These are phyloP conservation scores for Rhagoletis pomonella DNA, from an alignment of 1,140 invertebrate genomes.

Conservation along the genomic window DNA sequence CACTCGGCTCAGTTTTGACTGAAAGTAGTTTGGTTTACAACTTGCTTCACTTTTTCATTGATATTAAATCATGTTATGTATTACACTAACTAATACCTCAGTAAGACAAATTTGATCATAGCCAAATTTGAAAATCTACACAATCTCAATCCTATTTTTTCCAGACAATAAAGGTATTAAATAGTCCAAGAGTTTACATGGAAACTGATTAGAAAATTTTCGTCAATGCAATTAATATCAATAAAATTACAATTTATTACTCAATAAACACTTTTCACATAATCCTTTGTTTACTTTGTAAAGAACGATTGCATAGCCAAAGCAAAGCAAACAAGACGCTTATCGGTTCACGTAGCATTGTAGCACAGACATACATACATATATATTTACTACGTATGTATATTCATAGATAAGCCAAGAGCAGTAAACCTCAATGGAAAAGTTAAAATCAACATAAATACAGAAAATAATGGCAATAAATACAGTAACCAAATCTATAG, in stretches of 20 bases:
- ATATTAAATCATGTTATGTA: too few relatives aligned
- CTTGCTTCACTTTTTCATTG: too few relatives aligned
- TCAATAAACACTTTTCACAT: slow-evolving; percentile 51
- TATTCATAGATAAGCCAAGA: background rate
- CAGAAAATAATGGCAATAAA: slow-evolving; percentile 35
- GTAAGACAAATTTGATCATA: too few relatives aligned
- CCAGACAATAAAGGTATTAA: background rate
- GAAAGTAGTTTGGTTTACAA: too few relatives aligned
- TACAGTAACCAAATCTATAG: background rate
- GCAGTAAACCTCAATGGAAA: slow-evolving; percentile 23
- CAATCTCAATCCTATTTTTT: too few relatives aligned
- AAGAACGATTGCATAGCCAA: background rate
- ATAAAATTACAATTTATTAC: slow-evolving; percentile 52
- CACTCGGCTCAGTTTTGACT: too few relatives aligned
- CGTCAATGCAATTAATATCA: slow-evolving; percentile 49
- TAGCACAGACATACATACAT: background rate
- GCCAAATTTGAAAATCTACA: too few relatives aligned
- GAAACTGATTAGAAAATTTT: slow-evolving; percentile 45
- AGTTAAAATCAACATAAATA: slow-evolving; percentile 48
- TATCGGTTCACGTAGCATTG: too few relatives aligned
- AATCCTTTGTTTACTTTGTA: slow-evolving; percentile 48
- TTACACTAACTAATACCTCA: too few relatives aligned
- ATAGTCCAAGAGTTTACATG: slow-evolving; percentile 14
- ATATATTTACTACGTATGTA: too few relatives aligned
- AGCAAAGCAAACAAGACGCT: background rate